Evolutionary conservation across 2,797 vertebrate genomes (phyloP).

Genomic region (Rousettus madagascariensis): DNA sequence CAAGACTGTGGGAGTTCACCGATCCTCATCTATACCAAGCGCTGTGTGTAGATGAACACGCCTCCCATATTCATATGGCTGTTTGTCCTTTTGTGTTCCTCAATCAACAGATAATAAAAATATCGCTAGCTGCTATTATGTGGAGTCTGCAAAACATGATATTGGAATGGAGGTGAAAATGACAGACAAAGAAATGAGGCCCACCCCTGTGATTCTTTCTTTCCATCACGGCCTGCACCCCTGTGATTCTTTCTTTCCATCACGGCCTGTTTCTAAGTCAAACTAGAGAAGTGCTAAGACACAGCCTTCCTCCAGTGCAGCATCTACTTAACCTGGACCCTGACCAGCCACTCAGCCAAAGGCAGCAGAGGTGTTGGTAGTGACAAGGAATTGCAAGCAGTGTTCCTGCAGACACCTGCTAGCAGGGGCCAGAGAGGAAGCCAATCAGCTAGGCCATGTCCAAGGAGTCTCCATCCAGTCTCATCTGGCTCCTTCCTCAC

Average conservation of each 20-base stretch:
- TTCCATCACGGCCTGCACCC: background rate
- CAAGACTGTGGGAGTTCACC: background rate
- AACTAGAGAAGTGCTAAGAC: background rate
- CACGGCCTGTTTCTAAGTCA: background rate
- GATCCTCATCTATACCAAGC: background rate
- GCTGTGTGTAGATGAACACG: background rate
- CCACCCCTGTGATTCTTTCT: background rate
- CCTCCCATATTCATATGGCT: background rate
- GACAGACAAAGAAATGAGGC: background rate
- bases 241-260: background rate
- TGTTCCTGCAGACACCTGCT: background rate
- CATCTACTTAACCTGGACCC: background rate
- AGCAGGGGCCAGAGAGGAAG: background rate
- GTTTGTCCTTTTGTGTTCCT: background rate
- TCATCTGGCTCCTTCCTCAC: constrained; percentile 45
- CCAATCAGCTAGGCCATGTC: background rate
- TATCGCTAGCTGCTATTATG: background rate
- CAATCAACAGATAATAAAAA: background rate
- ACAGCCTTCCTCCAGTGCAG: background rate
- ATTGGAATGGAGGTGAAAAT: background rate
- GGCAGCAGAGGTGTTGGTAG: background rate
- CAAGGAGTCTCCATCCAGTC: background rate
- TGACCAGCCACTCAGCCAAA: background rate
- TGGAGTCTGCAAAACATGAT: background rate
- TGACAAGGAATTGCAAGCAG: background rate